A percentile compares a stretch with the other conserved stretches of the same genome.
These are phyloP conservation scores for Brachyhypopomus gauderio DNA, from an alignment of 2,113 vertebrate species.

Conservation along the genomic window DNA sequence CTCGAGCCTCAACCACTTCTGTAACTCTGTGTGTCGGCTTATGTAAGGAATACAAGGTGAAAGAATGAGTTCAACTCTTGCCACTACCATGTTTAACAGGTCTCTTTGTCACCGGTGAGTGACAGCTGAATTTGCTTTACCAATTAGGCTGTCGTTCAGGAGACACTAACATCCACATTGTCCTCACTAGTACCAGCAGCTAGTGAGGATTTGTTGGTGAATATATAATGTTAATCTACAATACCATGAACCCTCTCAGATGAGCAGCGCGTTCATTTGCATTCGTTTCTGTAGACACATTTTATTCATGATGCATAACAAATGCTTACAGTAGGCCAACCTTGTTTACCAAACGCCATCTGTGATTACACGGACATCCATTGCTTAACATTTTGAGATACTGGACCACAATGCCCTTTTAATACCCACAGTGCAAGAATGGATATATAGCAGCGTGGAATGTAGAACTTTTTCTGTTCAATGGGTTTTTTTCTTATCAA, in stretches of 20 bases:
- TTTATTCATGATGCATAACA: neutral
- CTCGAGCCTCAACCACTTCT: neutral
- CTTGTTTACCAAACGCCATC: too few species aligned
- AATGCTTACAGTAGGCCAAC: too few species aligned
- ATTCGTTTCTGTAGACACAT: neutral
- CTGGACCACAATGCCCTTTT: too few species aligned
- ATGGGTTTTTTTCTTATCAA: too few species aligned
- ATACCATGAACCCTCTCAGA: neutral
- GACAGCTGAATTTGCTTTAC: constrained; percentile 7
- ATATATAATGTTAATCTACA: constrained; percentile 1
- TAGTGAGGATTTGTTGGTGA: neutral
- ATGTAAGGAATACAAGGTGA: neutral
- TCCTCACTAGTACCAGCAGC: neutral
- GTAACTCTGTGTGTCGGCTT: neutral
- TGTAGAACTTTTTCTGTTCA: too few species aligned
- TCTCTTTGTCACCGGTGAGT: neutral
- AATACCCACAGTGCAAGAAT: too few species aligned
- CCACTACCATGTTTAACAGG: neutral
- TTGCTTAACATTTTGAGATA: too few species aligned
- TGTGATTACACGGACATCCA: too few species aligned
- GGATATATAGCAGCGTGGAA: too few species aligned
- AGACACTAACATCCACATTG: constrained; percentile 2
- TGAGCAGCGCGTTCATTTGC: neutral
- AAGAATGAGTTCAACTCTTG: neutral
- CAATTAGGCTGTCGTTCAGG: constrained; percentile 5